Evolutionary conservation across 2,113 vertebrate genomes (phyloP).

Genomic region (Phrynosoma blainvillii): DNA sequence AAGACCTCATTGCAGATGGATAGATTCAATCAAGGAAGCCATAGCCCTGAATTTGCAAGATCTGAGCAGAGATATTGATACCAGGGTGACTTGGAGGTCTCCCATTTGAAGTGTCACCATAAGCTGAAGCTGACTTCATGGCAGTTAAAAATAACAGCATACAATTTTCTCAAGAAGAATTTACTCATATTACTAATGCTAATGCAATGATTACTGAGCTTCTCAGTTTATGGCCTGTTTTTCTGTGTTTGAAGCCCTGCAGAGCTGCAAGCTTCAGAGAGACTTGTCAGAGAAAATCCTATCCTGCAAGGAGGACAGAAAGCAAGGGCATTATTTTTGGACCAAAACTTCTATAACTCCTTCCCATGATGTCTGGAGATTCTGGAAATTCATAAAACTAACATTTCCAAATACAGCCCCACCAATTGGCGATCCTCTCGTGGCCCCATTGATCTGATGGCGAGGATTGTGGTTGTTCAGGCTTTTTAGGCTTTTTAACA

Average conservation of each 20-base stretch:
- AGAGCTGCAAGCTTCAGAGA: not conserved
- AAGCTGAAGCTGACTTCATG: not conserved
- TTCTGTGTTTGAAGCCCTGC: not conserved
- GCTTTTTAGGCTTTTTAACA: too few species aligned
- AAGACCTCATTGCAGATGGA: too few species aligned
- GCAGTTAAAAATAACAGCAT: not conserved
- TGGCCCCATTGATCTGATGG: too few species aligned
- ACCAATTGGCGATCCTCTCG: too few species aligned
- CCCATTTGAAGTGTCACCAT: too few species aligned
- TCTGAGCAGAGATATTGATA: too few species aligned
- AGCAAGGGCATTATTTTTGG: not conserved
- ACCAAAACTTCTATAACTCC: not conserved
- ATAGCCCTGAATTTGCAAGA: too few species aligned
- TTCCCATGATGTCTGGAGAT: not conserved
- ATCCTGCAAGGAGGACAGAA: not conserved
- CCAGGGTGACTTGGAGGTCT: too few species aligned
- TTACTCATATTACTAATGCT: not conserved
- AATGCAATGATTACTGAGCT: not conserved
- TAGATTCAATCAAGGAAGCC: too few species aligned
- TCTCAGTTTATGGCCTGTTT: not conserved
- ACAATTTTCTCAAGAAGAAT: not conserved
- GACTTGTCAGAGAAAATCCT: not conserved
- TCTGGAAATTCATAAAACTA: not conserved
- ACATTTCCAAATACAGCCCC: too few species aligned
- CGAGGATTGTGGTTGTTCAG: too few species aligned